Base-by-base conservation (phyloP, 2,113 vertebrate species). In the Callopanchax toddi region DNA sequence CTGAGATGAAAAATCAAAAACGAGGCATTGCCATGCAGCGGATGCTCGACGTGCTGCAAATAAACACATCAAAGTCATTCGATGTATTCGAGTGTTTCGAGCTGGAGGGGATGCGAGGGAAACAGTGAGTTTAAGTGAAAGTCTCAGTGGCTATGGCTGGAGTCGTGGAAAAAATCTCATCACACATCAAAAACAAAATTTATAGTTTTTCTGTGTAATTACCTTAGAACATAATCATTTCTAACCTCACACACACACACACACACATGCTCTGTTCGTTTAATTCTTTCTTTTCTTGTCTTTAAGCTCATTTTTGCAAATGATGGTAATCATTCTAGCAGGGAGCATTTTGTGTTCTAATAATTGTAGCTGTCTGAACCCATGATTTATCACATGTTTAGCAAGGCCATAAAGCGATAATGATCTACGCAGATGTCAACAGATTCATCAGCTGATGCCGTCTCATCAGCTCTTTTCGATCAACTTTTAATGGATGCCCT, bases 361-460 rank as follows among this genome's bases (percentile, higher is more conserved):
- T 82, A 75, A 83, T 86, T 77, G 75, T 71, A 49, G 71, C 71
- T 86, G 85, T 83, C 83, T 74, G 37, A 57, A 69, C 64, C 16
- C 49, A 34, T 86, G 83, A 90, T 86, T 75, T 80, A 88, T 86
- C 18, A 40, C 67, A 82, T 84, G 81, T 88, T 84, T 79, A 77
- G 71, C 52, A 59, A 69, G 60, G 60, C 81, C 65, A 78, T 81
- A 32, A 83, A 83, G 53, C 50, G 62, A 87, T 85, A 80, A 82
- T 60, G 62, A 88, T 79, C 68, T 55, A 63, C 71, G 84, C 78
- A 74, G 71, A 87, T 75, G 83, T 86, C 81, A 82, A 74, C 81
- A 82, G 69, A 83, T 82, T 80, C 74, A 87, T 88, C 83, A 77
- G 65, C 52, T 20, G 25, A 60, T 62, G 81, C 67, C 64, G 23